Base-by-base conservation (phyloP, 2,113 vertebrate species). In the Ictidomys tridecemlineatus region DNA sequence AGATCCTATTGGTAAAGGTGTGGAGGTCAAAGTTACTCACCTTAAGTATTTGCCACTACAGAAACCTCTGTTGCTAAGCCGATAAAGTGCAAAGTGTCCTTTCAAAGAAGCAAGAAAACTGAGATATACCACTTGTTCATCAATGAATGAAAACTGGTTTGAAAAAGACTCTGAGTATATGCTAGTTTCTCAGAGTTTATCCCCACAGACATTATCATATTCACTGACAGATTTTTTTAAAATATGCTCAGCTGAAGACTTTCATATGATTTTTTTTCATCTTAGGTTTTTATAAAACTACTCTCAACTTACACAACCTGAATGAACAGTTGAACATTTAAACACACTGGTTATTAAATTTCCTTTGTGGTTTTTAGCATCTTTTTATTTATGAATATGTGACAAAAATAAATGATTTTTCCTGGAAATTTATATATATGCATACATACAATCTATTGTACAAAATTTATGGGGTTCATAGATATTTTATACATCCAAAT, bases 181-280 rank as follows among this genome's bases (percentile, higher is more conserved):
- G 91, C 82, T 90, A 42, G 70, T 51, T 96, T 94, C 90, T 85
- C 80, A 88, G 86, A 65, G n/a, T 89, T 85, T 92, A 77, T 87
- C 85, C 48, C 42, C 26, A 4, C 7, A 95, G 32, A 94, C 24
- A 63, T 69, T 28, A 9, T 4, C 72, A 26, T 61, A 72, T 69
- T 76, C 39, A 78, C n/a, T 72, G 34, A 72, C 74, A 61, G 11
- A 8, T 53, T 53, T 63, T 63, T 84, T 94, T 7, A 28, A 45
- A 65, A 83, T 17, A 56, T 79, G 37, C 28, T 89, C 37, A 58
- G 11, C 45, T 79, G 45, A 39, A 91, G 20, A 63, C 10, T 87
- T 94, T 77, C 69, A 89, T 67, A 28, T 89, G 65, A 76, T 58
- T 58, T 85, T 56, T 45, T 70, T 86, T 42, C 17, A 17, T 89